These are phyloP conservation scores for Mechanitis messenoides DNA, from an alignment of 2,888 invertebrate genomes.

Conservation along the genomic window DNA sequence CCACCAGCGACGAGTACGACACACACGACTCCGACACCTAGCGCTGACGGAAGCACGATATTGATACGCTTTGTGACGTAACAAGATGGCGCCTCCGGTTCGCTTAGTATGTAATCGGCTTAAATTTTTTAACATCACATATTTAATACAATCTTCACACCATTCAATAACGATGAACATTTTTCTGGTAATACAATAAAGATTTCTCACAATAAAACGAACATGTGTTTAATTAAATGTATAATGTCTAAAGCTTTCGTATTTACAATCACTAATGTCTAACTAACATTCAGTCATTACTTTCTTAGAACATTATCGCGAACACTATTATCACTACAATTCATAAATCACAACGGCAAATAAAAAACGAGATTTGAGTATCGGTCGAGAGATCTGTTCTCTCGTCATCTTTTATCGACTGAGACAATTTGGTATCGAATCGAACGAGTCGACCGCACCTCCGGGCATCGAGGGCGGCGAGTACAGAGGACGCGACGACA, in stretches of 20 bases:
- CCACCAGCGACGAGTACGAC: conserved; percentile 67
- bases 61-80: not conserved
- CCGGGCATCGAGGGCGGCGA: conserved; percentile 31
- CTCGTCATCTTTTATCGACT: conserved; percentile 47
- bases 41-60: no score
- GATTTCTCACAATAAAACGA: conserved; percentile 40
- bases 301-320: conserved; percentile 68
- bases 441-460: conserved; percentile 55
- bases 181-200: conserved; percentile 14
- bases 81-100: conserved; percentile 30
- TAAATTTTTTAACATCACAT: conserved; percentile 1
- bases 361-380: conserved; percentile 69
- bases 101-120: conserved; percentile 15
- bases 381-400: conserved; percentile 66
- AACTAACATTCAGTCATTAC: conserved; percentile 71
- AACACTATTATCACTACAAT: conserved; percentile 75
- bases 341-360: conserved; percentile 69
- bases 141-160: not conserved
- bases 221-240: conserved; percentile 63
- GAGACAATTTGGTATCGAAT: conserved; percentile 57
- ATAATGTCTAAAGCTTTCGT: conserved; percentile 72
- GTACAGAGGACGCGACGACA: conserved; percentile 21
- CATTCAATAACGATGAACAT: not conserved
- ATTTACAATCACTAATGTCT: conserved; percentile 74
- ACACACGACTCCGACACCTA: conserved; percentile 55